A percentile compares a stretch with the other conserved stretches of the same genome.
phyloP scores from a whole-genome alignment of 2,113 vertebrate genomes.

The Halcyon malimbica region DNA sequence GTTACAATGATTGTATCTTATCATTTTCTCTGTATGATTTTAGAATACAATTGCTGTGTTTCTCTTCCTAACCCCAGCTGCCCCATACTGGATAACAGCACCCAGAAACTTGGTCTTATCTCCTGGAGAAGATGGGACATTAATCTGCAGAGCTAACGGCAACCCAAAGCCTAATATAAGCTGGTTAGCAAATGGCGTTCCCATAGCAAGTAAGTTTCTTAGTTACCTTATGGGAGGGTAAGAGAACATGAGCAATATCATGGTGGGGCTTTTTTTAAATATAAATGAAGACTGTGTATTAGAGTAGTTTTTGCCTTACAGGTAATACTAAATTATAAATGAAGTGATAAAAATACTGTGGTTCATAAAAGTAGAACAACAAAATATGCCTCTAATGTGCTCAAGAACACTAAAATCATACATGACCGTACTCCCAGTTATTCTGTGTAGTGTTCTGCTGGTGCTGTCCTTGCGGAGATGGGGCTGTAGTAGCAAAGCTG shows the following conservation, averaged over 20 bases:
- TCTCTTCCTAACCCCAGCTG: conserved; percentile 77
- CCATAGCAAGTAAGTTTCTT: conserved; percentile 87
- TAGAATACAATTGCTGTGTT: not conserved
- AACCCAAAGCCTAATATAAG: conserved; percentile 89
- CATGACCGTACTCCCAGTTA: not conserved
- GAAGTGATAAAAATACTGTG: not conserved
- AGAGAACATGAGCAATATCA: not conserved
- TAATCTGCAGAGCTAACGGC: conserved; percentile 92
- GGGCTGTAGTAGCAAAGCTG: not conserved
- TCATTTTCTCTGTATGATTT: not conserved
- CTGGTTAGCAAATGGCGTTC: conserved; percentile 90
- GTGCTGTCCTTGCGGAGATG: too few species aligned
- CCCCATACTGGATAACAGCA: conserved; percentile 93
- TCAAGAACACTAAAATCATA: not conserved
- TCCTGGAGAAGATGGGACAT: conserved; percentile 85
- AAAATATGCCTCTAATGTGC: not conserved
- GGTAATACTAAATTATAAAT: not conserved
- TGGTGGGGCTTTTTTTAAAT: not conserved
- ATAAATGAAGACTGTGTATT: not conserved
- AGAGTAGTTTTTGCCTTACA: not conserved
- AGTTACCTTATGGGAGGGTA: not conserved
- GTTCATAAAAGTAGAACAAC: not conserved
- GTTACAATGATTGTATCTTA: not conserved
- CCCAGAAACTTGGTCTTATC: conserved; percentile 92
- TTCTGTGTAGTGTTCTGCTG: not conserved